Evolutionary conservation across 2,888 invertebrate genomes (phyloP).

Genomic region (Pollenia labialis): DNA sequence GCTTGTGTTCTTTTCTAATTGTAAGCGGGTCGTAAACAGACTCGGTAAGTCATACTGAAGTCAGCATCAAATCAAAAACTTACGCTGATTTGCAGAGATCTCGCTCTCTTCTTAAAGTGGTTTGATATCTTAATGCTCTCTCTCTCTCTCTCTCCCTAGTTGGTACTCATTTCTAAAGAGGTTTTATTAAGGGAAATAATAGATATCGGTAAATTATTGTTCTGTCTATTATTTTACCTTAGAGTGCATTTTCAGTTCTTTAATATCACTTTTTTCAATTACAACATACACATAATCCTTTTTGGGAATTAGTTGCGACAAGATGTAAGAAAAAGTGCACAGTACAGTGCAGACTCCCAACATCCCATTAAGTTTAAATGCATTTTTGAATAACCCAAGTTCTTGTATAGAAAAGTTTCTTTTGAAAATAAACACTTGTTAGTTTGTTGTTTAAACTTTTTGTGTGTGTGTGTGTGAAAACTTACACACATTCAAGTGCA

Average conservation of each 20-base stretch:
- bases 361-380: conserved; percentile 55
- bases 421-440: conserved; percentile 75
- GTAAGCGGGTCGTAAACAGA: too few relatives aligned
- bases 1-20: too few relatives aligned
- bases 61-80: too few relatives aligned
- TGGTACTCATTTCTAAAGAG: too few relatives aligned
- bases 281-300: conserved; percentile 34
- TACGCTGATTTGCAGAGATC: too few relatives aligned
- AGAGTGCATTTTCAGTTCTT: neutral
- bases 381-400: conserved; percentile 70
- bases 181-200: too few relatives aligned
- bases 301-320: conserved; percentile 28
- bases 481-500: conserved; percentile 19
- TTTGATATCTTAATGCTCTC: too few relatives aligned
- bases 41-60: too few relatives aligned
- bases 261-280: conserved; percentile 19
- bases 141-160: too few relatives aligned
- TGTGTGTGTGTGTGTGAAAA: conserved; percentile 12
- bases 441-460: conserved; percentile 72
- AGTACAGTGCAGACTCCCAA: conserved; percentile 33
- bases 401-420: conserved; percentile 73
- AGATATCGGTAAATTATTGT: too few relatives aligned
- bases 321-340: conserved; percentile 13
- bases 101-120: too few relatives aligned
- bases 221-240: neutral